Evolutionary conservation across 2,113 vertebrate species (phyloP).

Genomic region (Serranochromis macrocephalus): DNA sequence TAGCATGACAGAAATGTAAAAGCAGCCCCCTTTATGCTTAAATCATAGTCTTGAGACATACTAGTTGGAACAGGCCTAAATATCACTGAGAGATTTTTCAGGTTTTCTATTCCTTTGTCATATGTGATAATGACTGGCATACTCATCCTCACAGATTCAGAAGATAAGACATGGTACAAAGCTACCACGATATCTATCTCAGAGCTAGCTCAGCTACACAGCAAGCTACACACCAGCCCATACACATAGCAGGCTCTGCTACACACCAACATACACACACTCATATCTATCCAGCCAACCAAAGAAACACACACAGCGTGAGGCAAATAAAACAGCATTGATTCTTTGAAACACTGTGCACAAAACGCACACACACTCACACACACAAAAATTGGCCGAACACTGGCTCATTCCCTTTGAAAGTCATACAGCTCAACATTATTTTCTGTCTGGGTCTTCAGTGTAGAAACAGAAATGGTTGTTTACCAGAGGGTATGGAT

Average conservation of each 20-base stretch:
- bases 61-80: background rate
- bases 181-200: background rate
- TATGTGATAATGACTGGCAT: background rate
- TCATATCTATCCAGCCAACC: background rate
- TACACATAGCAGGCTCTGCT: background rate
- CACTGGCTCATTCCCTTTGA: background rate
- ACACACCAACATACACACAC: background rate
- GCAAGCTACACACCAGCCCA: background rate
- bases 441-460: background rate
- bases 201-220: background rate
- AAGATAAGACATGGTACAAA: background rate
- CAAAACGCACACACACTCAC: background rate
- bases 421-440: background rate
- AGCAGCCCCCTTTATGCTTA: background rate
- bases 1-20: background rate
- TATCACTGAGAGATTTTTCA: background rate
- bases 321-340: conserved; percentile 13
- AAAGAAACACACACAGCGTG: background rate
- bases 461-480: background rate
- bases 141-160: background rate
- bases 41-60: background rate
- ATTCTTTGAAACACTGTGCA: conserved; percentile 12
- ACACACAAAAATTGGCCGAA: background rate
- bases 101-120: background rate
- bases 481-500: background rate